phyloP scores from a whole-genome alignment of 2,888 invertebrate species.

The Osmoderma eremita region DNA sequence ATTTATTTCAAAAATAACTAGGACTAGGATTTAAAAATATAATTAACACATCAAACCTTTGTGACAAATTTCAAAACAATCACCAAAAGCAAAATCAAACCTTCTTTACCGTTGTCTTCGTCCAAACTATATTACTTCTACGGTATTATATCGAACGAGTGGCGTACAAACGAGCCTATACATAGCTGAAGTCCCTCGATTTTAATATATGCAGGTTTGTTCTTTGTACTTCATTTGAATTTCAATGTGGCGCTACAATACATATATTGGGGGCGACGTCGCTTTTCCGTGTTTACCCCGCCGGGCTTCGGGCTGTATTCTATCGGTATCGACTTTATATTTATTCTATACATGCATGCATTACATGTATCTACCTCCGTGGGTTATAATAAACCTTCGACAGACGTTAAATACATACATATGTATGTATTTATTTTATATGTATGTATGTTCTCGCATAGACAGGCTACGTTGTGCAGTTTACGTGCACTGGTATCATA shows the following conservation, averaged over 20 bases:
- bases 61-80: too few species aligned
- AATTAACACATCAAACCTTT: too few species aligned
- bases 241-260: slow-evolving; percentile 5
- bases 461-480: too few species aligned
- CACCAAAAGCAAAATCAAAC: too few species aligned
- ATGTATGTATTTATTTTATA: too few species aligned
- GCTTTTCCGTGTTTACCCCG: slow-evolving; percentile 1
- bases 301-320: background rate
- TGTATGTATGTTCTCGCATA: too few species aligned
- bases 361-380: background rate
- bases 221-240: slow-evolving; percentile 25
- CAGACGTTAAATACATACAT: background rate
- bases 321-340: slow-evolving; percentile 19
- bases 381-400: slow-evolving; percentile 1
- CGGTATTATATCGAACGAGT: background rate
- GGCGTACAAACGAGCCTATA: slow-evolving; percentile 6
- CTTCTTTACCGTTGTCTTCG: too few species aligned
- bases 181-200: slow-evolving; percentile 5
- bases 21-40: too few species aligned
- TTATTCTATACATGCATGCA: background rate
- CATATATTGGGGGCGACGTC: slow-evolving; percentile 4
- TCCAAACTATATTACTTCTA: too few species aligned
- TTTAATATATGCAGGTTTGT: slow-evolving; percentile 19
- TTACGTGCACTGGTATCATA: too few species aligned
- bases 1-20: too few species aligned